Base-by-base conservation (phyloP, 1,140 invertebrate genomes). In the Brachionus rubens region DNA sequence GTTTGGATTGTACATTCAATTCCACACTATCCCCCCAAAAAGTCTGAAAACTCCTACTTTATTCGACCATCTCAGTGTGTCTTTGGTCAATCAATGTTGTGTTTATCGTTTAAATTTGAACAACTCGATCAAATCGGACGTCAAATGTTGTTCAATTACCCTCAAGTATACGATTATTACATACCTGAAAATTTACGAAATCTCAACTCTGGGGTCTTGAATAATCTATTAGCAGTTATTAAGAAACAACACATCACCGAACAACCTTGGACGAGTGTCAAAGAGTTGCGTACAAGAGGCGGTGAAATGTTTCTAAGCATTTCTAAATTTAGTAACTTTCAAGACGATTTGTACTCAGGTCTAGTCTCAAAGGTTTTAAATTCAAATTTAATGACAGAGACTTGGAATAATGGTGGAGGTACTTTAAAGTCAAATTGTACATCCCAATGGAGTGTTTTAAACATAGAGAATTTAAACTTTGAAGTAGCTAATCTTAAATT, bases 81-180 rank as follows among this genome's bases (percentile, higher is more conserved):
- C 14, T 72, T 72, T 54, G 68, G 68, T 50, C 68, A 72, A 41
- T 72, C 68, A 3, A 72, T 72, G 68, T 28, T 72, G 7, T 72
- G 68, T 19, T 50, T 72, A 46, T 72, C 68, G n/a, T 72, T 72
- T 54, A 54, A 72, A 40, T 72, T 72, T 41, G 68, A 72, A 14
- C 68, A 72, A 28, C 19, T 72, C 1, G 68, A 72, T 12, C 43
- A 48, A 10, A 72, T 72, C 33, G 68, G 68, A 4, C 2, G 6
- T 6, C 68, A 72, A 41, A 48, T 72, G 68, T 24, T 72, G 10
- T 72, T 41, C 26, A 50, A 28, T 36, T 72, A 50, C 41, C 68
- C 68, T 3, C 68, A 72, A 54, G 36, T 72, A 0, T 72, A 72
- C 30, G 68, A 72, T 26, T 72, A 36, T 30, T 72, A 50, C n/a